A percentile compares a stretch with the other conserved stretches of the same genome.
Evolutionary conservation across 2,797 vertebrate species (phyloP).

Genomic region (Silurus lanzhouensis): DNA sequence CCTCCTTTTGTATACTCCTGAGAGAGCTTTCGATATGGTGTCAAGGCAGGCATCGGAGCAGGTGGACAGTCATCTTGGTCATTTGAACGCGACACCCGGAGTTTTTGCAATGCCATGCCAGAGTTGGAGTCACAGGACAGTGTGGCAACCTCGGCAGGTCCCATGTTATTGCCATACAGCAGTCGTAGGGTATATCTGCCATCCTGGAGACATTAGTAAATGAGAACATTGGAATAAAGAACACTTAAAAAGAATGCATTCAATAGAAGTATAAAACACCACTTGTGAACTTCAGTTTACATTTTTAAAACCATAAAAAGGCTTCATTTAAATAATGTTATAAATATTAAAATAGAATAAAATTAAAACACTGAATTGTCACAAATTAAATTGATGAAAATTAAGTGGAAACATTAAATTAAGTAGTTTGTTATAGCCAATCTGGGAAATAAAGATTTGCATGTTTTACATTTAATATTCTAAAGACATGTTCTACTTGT

Average conservation of each 20-base stretch:
- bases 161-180: slow-evolving; percentile 10
- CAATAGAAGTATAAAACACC: too few relatives aligned
- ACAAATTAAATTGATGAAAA: too few relatives aligned
- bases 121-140: slow-evolving; percentile 23
- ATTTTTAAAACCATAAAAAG: too few relatives aligned
- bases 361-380: too few relatives aligned
- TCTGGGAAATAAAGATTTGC: too few relatives aligned
- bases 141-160: slow-evolving; percentile 11
- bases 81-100: background rate
- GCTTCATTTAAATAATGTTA: too few relatives aligned
- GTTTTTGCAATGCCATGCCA: background rate
- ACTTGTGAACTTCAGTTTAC: too few relatives aligned
- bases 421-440: too few relatives aligned
- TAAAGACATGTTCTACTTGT: too few relatives aligned
- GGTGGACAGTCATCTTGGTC: background rate
- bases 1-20: background rate
- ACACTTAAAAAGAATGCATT: background rate
- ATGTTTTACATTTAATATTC: too few relatives aligned
- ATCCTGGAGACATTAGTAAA: slow-evolving; percentile 12
- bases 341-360: too few relatives aligned
- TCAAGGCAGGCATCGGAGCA: background rate
- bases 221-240: background rate
- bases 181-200: slow-evolving; percentile 40
- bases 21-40: background rate
- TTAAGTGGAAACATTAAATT: too few relatives aligned